Conservation (phyloP, 2,113 vertebrate genomes). For the Petrocephalus microphthalmus region DNA sequence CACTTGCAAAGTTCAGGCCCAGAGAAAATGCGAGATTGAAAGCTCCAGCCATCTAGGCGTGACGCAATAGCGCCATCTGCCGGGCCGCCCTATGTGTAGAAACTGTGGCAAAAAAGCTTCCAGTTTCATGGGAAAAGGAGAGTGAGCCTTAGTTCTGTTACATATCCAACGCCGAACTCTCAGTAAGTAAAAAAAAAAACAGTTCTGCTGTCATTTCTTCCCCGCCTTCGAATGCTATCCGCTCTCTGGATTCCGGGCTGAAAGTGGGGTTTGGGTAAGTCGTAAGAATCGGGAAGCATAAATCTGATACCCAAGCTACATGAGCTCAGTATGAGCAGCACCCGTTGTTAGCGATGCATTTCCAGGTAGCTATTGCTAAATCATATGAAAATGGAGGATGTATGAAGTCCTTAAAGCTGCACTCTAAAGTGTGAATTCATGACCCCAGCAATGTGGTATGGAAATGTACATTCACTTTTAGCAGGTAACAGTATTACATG, state of each 20-base stretch:
- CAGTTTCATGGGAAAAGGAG: background rate
- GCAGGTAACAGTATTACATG: background rate
- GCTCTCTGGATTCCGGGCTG: background rate
- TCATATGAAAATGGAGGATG: background rate
- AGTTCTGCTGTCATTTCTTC: background rate
- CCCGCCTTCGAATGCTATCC: background rate
- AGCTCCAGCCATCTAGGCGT: background rate
- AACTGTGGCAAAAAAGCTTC: background rate
- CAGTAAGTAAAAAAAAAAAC: background rate
- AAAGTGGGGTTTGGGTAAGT: background rate
- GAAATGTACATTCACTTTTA: background rate
- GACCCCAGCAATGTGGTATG: background rate
- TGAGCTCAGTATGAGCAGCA: background rate
- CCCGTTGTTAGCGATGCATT: background rate
- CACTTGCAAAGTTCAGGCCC: background rate
- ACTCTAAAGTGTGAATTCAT: background rate
- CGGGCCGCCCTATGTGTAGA: background rate
- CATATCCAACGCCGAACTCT: background rate
- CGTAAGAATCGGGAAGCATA: background rate
- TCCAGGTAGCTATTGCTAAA: background rate
- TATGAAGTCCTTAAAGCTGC: background rate
- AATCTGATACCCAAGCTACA: background rate
- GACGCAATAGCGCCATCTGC: background rate
- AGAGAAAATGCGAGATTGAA: background rate
- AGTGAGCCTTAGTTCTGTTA: background rate